Evolutionary conservation across 2,888 invertebrate genomes (phyloP).

Genomic region (Cryptus armator): DNA sequence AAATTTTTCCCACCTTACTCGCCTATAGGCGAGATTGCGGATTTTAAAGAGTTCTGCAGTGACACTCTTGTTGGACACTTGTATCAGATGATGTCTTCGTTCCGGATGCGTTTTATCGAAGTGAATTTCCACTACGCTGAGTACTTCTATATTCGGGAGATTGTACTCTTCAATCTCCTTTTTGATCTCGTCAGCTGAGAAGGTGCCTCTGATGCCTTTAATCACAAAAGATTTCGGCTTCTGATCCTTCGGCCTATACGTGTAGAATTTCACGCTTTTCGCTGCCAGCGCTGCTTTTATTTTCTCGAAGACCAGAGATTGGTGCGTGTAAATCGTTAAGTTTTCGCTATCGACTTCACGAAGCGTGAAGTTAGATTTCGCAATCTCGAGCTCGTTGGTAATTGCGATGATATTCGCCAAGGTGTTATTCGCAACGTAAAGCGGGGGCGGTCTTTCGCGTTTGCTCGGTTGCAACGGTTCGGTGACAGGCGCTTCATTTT

Average conservation of each 20-base stretch:
- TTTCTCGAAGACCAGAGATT: not conserved
- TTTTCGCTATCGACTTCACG: no score
- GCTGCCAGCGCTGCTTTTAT: not conserved
- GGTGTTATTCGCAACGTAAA: no score
- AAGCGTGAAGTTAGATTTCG: no score
- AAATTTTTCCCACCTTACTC: conserved; percentile 43
- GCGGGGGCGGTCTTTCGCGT: no score
- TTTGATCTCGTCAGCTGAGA: conserved; percentile 23
- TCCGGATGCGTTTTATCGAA: not conserved
- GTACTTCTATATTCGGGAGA: not conserved
- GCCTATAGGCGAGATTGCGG: conserved; percentile 2
- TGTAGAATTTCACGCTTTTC: not conserved
- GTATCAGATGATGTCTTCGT: not conserved
- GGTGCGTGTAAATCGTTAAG: no score
- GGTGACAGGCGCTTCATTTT: no score
- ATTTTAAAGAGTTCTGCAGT: conserved; percentile 9
- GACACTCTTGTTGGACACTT: conserved; percentile 11
- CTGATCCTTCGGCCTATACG: not conserved
- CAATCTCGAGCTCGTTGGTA: no score
- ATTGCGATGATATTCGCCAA: no score
- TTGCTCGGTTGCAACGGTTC: no score
- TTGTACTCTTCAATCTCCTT: not conserved
- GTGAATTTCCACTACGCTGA: not conserved
- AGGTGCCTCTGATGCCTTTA: conserved; percentile 14
- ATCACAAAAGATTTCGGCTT: conserved; percentile 17